Evolutionary conservation across 2,797 vertebrate species (phyloP).

Genomic region (Hylomyscus alleni): DNA sequence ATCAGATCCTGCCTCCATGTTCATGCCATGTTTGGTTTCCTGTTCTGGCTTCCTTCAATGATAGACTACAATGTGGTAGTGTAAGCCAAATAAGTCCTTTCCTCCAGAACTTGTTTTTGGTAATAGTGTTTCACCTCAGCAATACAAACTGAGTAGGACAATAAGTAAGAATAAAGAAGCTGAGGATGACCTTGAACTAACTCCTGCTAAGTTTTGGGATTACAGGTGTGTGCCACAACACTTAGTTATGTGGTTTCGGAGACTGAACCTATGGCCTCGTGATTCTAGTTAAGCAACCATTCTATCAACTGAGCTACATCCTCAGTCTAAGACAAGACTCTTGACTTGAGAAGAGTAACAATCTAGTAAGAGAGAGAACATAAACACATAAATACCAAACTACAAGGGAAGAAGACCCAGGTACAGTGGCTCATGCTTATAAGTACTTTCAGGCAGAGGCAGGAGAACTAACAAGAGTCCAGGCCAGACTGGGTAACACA

Average conservation of each 20-base stretch:
- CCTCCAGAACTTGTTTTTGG: neutral
- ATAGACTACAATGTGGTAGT: too few relatives aligned
- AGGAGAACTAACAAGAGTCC: neutral
- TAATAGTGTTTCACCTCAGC: neutral
- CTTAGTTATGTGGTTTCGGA: neutral
- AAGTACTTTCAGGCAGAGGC: neutral
- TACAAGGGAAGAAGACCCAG: neutral
- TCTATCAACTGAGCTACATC: neutral
- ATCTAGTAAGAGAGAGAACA: constrained; percentile 45
- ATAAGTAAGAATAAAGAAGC: neutral
- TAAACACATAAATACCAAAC: constrained; percentile 30
- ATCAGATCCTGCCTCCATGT: neutral
- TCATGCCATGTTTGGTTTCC: neutral
- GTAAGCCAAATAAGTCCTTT: neutral
- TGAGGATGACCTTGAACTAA: neutral
- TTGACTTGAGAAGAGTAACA: constrained; percentile 33
- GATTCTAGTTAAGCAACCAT: neutral
- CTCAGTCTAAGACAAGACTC: neutral
- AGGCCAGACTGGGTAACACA: neutral
- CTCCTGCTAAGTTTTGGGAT: neutral
- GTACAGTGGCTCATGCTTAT: neutral
- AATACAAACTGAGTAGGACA: neutral
- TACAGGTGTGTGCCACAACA: neutral
- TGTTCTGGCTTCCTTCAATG: neutral
- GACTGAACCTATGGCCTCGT: neutral